Evolutionary conservation across 2,113 vertebrate genomes (phyloP), one percentile per base, ranked within the genome.

Genomic region (Salminus brasiliensis): DNA sequence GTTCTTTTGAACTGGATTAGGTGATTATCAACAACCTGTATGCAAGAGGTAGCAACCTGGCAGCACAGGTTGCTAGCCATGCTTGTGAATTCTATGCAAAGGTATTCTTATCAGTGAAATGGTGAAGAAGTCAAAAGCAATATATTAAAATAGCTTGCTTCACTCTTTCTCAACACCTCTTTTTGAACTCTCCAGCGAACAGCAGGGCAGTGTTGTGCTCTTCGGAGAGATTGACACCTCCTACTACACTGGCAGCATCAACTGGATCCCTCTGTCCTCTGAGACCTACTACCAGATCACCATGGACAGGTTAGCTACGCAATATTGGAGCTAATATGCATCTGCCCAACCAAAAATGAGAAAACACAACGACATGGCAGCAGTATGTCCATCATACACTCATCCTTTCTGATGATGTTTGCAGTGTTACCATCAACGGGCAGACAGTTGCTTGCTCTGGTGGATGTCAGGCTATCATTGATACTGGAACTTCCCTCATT

Each of bases 251-350:
- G 92, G 93, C 9, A 23, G 74, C 11, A 85, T 95, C 86, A 3
- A 39, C 74, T 95, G 93, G 93, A 88, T 95, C 66, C 89, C 94
- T 0, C 72, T 95, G 62, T 89, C 90, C 0, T 79, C 88, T 52
- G 89, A 88, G 60, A 88, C 79, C 11, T 96, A 94, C 87, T 94
- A 93, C 90, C 92, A 95, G 86, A 90, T 95, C 86, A 83, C 84
- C 0, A 84, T 94, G 91, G 91, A 95, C 85, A 93, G 93, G 94
- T 94, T 72, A 81, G 29, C n/a, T n/a, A n/a, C n/a, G n/a, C n/a
- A n/a, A n/a, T n/a, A n/a, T n/a, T n/a, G n/a, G n/a, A n/a, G n/a
- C n/a, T n/a, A n/a, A n/a, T n/a, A n/a, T n/a, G n/a, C n/a, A n/a
- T n/a, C n/a, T n/a, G n/a, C n/a, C n/a, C n/a, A n/a, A n/a, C n/a